phyloP scores from a whole-genome alignment of 2,888 invertebrate genomes.

The Rambutsinella grinnellia region DNA sequence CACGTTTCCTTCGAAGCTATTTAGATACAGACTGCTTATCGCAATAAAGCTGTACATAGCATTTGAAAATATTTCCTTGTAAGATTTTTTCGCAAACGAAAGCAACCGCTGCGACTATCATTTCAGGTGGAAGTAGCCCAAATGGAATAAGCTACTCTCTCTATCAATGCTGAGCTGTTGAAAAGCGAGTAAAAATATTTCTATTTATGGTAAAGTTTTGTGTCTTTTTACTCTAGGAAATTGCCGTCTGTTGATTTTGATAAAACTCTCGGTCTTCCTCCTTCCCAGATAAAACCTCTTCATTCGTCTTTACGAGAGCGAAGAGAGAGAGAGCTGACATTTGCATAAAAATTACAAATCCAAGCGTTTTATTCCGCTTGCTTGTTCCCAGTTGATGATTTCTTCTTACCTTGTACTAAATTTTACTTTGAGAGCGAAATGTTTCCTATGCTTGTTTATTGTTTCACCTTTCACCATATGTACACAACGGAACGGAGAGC shows the following conservation, averaged over 20 bases:
- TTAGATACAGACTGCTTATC: conserved; percentile 37
- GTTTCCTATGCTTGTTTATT: conserved; percentile 26
- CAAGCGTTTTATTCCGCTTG: conserved; percentile 43
- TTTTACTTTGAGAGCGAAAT: neutral
- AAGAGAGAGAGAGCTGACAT: conserved; percentile 42
- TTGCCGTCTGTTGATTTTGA: conserved; percentile 33
- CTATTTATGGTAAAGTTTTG: too few relatives aligned
- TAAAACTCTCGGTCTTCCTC: conserved; percentile 30
- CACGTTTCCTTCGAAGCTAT: conserved; percentile 23
- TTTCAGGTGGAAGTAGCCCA: too few relatives aligned
- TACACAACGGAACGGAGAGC: too few relatives aligned
- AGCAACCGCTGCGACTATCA: too few relatives aligned
- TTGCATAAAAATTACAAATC: conserved; percentile 53
- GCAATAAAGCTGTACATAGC: too few relatives aligned
- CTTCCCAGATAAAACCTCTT: conserved; percentile 33
- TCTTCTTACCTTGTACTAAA: neutral
- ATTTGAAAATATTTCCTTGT: too few relatives aligned
- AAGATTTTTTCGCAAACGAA: too few relatives aligned
- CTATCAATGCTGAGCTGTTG: too few relatives aligned
- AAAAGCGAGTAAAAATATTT: too few relatives aligned
- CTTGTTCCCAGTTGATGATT: neutral
- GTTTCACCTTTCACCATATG: conserved; percentile 8
- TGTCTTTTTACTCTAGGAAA: too few relatives aligned
- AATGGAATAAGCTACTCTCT: too few relatives aligned
- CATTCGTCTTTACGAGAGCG: conserved; percentile 5